These are phyloP conservation scores for Pseudococcus longispinus DNA, from an alignment of 2,888 invertebrate genomes.

Conservation along the genomic window DNA sequence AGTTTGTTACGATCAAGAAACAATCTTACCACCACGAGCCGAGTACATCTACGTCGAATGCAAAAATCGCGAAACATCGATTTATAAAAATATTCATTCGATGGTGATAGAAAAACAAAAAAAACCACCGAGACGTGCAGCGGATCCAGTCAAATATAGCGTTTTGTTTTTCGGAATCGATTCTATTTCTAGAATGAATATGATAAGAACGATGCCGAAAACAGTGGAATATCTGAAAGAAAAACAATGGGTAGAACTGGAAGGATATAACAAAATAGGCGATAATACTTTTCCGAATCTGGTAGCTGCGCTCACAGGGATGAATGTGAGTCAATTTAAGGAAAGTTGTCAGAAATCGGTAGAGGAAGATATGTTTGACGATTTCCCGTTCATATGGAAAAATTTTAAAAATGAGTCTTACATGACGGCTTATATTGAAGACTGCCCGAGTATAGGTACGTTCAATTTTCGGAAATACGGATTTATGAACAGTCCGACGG, in stretches of 20 bases:
- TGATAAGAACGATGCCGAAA: constrained; percentile 76
- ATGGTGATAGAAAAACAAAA: constrained; percentile 65
- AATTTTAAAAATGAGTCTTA: constrained; percentile 70
- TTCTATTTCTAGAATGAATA: constrained; percentile 81
- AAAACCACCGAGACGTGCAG: constrained; percentile 58
- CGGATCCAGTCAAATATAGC: constrained; percentile 62
- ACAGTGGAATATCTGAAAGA: constrained; percentile 73
- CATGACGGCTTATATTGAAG: constrained; percentile 82
- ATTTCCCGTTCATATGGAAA: constrained; percentile 80
- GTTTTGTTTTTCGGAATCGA: constrained; percentile 85
- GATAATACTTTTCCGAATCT: constrained; percentile 92
- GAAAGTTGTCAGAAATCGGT: constrained; percentile 59
- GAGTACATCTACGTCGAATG: constrained; percentile 50
- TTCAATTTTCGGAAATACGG: constrained; percentile 78
- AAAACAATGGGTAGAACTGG: constrained; percentile 74
- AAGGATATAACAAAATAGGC: constrained; percentile 80
- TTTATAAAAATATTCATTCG: constrained; percentile 69
- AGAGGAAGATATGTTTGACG: constrained; percentile 67
- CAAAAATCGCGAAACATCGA: constrained; percentile 58
- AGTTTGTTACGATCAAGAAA: not conserved
- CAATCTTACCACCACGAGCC: not conserved
- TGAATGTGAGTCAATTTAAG: constrained; percentile 61
- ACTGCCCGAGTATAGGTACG: constrained; percentile 74
- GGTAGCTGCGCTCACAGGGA: constrained; percentile 80
- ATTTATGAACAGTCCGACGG: constrained; percentile 77